phyloP scores from a whole-genome alignment of 2,797 vertebrate species.

The Ambastaia sidthimunki region DNA sequence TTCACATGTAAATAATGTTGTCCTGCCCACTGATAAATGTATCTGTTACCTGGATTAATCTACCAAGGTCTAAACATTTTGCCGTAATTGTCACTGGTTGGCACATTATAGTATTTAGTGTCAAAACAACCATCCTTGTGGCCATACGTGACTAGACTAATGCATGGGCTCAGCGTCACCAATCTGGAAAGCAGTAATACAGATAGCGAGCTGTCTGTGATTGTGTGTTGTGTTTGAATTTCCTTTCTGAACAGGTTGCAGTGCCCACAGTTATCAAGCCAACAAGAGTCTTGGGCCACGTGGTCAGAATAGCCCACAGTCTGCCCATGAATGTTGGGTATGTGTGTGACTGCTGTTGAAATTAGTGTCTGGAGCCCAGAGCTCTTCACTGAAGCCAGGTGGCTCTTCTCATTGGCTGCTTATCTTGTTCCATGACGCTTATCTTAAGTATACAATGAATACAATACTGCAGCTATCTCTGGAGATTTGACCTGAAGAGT shows the following conservation, averaged over 20 bases:
- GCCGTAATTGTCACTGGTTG: too few relatives aligned
- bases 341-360: neutral
- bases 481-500: conserved; percentile 9
- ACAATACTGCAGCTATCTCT: neutral
- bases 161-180: neutral
- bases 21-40: too few relatives aligned
- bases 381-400: conserved; percentile 29
- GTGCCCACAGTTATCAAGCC: conserved; percentile 39
- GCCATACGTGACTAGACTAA: neutral
- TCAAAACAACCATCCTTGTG: neutral
- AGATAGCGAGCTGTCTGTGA: conserved; percentile 35
- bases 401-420: conserved; percentile 4
- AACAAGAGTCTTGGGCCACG: conserved; percentile 17
- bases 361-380: neutral
- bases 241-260: conserved; percentile 29
- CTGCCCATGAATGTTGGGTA: neutral
- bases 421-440: neutral
- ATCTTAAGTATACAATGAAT: neutral
- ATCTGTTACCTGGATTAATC: too few relatives aligned
- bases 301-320: conserved; percentile 8
- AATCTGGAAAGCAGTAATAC: neutral
- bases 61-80: too few relatives aligned
- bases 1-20: too few relatives aligned
- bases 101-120: too few relatives aligned
- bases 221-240: conserved; percentile 34